These are phyloP conservation scores for Siderastrea radians DNA, from an alignment of 92 coral and sea anemone species.

Conservation along the genomic window DNA sequence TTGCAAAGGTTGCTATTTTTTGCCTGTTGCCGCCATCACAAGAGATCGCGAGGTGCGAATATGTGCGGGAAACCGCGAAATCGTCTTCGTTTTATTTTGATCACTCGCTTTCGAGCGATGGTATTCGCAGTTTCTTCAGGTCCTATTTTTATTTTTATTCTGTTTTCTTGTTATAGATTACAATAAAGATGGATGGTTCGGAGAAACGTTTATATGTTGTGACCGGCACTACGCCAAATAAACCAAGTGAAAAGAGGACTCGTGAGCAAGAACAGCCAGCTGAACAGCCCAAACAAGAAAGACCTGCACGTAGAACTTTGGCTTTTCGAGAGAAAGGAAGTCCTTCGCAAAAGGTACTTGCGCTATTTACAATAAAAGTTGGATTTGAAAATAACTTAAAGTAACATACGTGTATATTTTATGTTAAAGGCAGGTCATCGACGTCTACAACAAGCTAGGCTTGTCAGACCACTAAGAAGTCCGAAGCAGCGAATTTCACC, in stretches of 20 bases:
- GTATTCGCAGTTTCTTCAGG: neutral
- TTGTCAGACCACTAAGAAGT: neutral
- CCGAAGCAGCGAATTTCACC: neutral
- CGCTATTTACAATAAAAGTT: neutral
- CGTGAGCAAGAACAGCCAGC: neutral
- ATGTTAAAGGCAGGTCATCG: neutral
- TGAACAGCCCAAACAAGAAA: neutral
- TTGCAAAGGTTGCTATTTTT: neutral
- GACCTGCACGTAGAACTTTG: neutral
- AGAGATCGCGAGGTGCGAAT: conserved; percentile 9
- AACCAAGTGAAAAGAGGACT: conserved; percentile 3
- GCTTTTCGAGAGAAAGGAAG: conserved; percentile 11
- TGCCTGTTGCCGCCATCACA: neutral
- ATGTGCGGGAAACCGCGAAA: neutral
- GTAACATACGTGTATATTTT: neutral
- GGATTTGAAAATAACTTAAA: neutral
- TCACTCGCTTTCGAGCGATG: neutral
- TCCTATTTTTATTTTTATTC: too few relatives aligned
- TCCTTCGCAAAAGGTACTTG: conserved; percentile 4
- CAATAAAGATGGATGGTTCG: neutral
- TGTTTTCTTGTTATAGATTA: neutral
- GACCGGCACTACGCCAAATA: conserved; percentile 14
- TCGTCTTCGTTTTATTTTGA: neutral
- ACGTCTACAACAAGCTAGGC: neutral
- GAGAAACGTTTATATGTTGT: conserved; percentile 10